Evolutionary conservation across 2,888 invertebrate genomes (phyloP).

Genomic region (Palloptera scutellata): DNA sequence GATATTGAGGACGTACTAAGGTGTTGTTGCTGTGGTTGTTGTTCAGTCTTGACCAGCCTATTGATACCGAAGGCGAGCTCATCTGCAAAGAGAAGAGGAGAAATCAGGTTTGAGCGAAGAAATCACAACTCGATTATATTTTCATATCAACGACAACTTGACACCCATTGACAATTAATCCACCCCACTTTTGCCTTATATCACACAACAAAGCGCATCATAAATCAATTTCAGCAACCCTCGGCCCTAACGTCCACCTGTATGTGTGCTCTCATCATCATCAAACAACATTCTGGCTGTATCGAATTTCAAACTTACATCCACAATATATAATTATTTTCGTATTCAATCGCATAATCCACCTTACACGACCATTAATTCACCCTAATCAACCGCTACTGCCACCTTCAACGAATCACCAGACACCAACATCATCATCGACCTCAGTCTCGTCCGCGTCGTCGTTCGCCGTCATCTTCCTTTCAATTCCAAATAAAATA

Average conservation of each 20-base stretch:
- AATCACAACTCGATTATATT: neutral
- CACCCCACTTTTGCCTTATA: conserved; percentile 1
- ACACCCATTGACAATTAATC: conserved; percentile 12
- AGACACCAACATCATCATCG: conserved; percentile 38
- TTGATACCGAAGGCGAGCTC: conserved; percentile 86
- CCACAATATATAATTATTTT: conserved; percentile 59
- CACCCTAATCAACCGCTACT: conserved; percentile 59
- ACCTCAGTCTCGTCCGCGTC: conserved; percentile 25
- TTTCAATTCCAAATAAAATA: conserved; percentile 38
- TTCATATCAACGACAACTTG: conserved; percentile 3
- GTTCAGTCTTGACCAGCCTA: conserved; percentile 71
- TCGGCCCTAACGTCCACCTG: conserved; percentile 33
- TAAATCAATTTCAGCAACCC: conserved; percentile 16
- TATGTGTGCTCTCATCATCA: conserved; percentile 13
- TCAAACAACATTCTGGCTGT: conserved; percentile 26
- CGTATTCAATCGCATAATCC: conserved; percentile 60
- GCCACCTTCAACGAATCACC: conserved; percentile 49
- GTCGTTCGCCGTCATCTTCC: conserved; percentile 10
- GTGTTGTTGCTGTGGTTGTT: conserved; percentile 50
- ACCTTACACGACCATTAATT: conserved; percentile 64
- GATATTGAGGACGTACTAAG: conserved; percentile 24
- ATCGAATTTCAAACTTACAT: conserved; percentile 63
- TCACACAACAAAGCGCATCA: conserved; percentile 17
- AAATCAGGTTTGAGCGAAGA: neutral
- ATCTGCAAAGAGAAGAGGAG: conserved; percentile 68